A percentile compares a stretch with the other conserved stretches of the same genome.
Conservation (phyloP, 2,797 vertebrate genomes). For the Danio aesculapii region DNA sequence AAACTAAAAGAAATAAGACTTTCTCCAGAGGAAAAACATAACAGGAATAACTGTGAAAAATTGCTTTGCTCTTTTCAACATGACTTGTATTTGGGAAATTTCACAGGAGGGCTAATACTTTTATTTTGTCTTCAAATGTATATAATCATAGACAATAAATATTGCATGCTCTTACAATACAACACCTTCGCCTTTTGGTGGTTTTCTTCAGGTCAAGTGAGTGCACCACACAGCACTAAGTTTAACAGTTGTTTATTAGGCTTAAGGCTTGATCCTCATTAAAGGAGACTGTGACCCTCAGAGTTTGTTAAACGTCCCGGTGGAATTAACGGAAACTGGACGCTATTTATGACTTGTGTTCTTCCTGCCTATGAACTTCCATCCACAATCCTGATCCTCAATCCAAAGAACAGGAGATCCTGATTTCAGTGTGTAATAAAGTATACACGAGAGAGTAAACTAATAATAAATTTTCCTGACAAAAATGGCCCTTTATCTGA, state of each 20-base stretch:
- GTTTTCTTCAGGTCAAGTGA: not conserved
- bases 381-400: not conserved
- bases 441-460: not conserved
- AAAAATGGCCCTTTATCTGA: constrained; percentile 18
- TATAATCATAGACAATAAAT: no score
- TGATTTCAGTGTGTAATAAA: not conserved
- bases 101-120: no score
- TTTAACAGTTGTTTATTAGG: not conserved
- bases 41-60: no score
- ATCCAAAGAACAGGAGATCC: not conserved
- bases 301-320: constrained; percentile 7
- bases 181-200: no score
- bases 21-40: no score
- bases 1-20: no score
- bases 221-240: no score
- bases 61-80: no score
- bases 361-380: not conserved
- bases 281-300: constrained; percentile 13
- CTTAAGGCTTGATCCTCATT: not conserved
- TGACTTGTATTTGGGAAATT: no score
- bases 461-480: not conserved
- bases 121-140: no score
- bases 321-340: not conserved
- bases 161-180: no score
- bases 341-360: not conserved